Base-by-base conservation (phyloP, 2,888 invertebrate genomes). In the Agrochola lota region DNA sequence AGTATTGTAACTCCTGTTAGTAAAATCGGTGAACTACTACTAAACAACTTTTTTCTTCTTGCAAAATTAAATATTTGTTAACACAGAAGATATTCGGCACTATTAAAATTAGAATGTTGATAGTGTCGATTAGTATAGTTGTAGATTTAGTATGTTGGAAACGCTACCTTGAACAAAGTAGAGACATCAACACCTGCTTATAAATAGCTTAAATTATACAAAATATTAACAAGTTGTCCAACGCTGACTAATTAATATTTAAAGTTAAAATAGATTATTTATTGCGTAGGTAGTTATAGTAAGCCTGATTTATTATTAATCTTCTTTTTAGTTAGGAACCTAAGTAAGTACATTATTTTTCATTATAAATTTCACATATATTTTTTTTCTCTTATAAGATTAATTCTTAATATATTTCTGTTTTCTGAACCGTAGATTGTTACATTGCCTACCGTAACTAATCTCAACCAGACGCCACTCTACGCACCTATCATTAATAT, bases 111-210 rank as follows among this genome's bases (percentile, higher is more conserved):
- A 26, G 5, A n/a, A n/a, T n/a, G n/a, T n/a, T n/a, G n/a, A n/a
- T n/a, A n/a, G n/a, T n/a, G n/a, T n/a, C n/a, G n/a, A n/a, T n/a
- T n/a, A n/a, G n/a, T n/a, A n/a, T n/a, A n/a, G n/a, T n/a, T n/a
- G n/a, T n/a, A n/a, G n/a, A 49, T 46, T 43, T 7, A n/a, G 17
- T 30, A 43, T 83, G 60, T 71, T 63, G 62, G 59, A 71, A 80
- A 43, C 67, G 43, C 59, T 63, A 63, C 80, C 80, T 68, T 83
- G 83, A 83, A 68, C 35, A 12, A 35, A 59, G 49, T 68, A 35
- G 35, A 68, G n/a, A 40, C 63, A 75, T 64, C 46, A 35, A 60
- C 55, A 68, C n/a, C 57, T 55, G 30, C 17, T 35, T 63, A 62
- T 17, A 75, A 71, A 82, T 64, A 67, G 62, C 30, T 71, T 57